Base-by-base conservation (phyloP, 2,113 vertebrate species). In the Sphaerodactylus townsendi region DNA sequence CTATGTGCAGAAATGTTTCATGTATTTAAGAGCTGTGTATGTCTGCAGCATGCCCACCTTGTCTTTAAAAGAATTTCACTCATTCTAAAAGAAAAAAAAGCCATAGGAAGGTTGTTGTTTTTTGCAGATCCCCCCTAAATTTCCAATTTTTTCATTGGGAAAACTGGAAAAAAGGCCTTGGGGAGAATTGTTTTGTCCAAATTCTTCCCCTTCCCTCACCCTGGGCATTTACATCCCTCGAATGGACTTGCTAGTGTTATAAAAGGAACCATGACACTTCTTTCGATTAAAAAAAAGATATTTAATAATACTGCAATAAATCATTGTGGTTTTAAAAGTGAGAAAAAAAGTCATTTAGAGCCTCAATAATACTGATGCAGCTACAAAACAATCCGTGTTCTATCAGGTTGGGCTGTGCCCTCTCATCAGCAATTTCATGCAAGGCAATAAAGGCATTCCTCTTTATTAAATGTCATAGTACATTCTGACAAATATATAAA, bases 381-480 rank as follows among this genome's bases (percentile, higher is more conserved):
- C 46, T 90, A 84, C 85, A 37, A 84, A 85, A 53, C 39, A 77
- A 77, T 75, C 85, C 77, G 5, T 88, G 69, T 78, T 85, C 90
- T 90, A 91, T 90, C 92, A 91, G 53, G 33, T 83, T 76, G 87
- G 70, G 75, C 83, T 72, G 33, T n/a, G 33, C 78, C 75, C 30
- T 88, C 70, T 89, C 86, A 33, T 88, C 79, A 92, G 91, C 74
- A 88, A 64, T 64, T 83, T 72, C 79, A 90, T 0, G 0, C 77
- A 88, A 91, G 86, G 92, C 93, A 91, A 92, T 44, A 83, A 89
- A 39, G 84, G 71, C 92, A 92, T 91, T 94, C 75, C 13, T 90
- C 73, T 95, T 96, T 96, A 95, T 95, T 89, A 90, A 89, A 89
- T 89, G 90, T 87, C 85, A 88, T 64, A 90, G 83, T 73, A 89